Evolutionary conservation across 2,888 invertebrate species (phyloP), one percentile per base, ranked within the genome.

Genomic region (Acanthacorydalis orientalis): DNA sequence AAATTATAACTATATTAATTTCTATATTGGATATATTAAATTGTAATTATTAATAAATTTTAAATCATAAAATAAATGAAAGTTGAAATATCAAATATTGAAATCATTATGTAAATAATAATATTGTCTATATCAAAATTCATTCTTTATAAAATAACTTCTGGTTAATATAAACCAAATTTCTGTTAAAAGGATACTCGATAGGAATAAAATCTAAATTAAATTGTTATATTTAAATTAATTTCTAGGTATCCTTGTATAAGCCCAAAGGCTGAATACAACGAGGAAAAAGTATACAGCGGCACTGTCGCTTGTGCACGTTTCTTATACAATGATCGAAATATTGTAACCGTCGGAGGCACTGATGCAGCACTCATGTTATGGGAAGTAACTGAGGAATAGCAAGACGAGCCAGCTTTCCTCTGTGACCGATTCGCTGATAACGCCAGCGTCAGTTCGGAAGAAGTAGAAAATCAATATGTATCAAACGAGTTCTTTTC

Each of bases 331-430:
- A 89, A 90, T 60, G 90, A 91, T 64, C 78, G 85, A 47, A 85
- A 83, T 58, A 69, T 91, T 50, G 80, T 89, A 47, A 85, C 85
- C 14, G 81, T 87, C 9, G 91, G 92, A 3, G 91, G 91, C 33
- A 77, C 80, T 53, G 91, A 91, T 61, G 90, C 90, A 31, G 83
- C 86, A 7, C 74, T 92, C 37, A 87, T 92, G 84, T 76, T 91
- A 53, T 92, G 91, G 90, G 87, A 88, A 65, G 68, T 89, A 52
- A 80, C 83, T 57, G 83, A 83, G 59, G 83, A 84, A 70, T 84
- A 80, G 73, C 75, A 57, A 56, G 56, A 47, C n/a, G 42, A 42
- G 34, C 43, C 47, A 14, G 37, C 42, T 15, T 47, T 35, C 43
- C 43, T 42, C 35, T 31, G 47, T 34, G 32, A 12, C 38, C 46